A percentile compares a stretch with the other conserved stretches of the same genome.
These are phyloP conservation scores for Digitonthophagus gazella DNA, from an alignment of 2,888 invertebrate genomes.

Conservation along the genomic window DNA sequence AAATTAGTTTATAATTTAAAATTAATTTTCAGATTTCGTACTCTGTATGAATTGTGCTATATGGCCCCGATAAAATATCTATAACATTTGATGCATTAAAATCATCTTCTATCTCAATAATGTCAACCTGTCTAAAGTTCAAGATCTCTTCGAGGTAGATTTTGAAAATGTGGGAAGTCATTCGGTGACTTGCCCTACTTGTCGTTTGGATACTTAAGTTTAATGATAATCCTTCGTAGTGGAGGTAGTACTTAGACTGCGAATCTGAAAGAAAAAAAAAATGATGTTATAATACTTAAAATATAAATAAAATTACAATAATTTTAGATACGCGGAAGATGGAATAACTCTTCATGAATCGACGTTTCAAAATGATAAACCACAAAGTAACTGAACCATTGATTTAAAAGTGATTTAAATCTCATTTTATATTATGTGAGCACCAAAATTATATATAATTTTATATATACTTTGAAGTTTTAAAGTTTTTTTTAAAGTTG, in stretches of 20 bases:
- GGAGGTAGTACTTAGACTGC: slow-evolving; percentile 52
- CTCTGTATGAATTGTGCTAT: slow-evolving; percentile 34
- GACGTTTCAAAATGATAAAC: too few relatives aligned
- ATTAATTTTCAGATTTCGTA: slow-evolving; percentile 34
- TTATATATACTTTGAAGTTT: too few relatives aligned
- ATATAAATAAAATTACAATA: too few relatives aligned
- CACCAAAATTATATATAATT: too few relatives aligned
- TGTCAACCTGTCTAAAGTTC: slow-evolving; percentile 51
- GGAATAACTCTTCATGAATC: too few relatives aligned
- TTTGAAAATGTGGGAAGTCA: slow-evolving; percentile 58
- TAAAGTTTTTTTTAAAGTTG: too few relatives aligned
- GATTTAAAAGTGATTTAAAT: too few relatives aligned
- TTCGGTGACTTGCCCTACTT: slow-evolving; percentile 56
- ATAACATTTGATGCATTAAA: slow-evolving; percentile 48
- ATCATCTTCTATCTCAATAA: slow-evolving; percentile 50
- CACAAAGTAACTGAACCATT: too few relatives aligned
- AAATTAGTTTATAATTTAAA: slow-evolving; percentile 10
- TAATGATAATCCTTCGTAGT: slow-evolving; percentile 47
- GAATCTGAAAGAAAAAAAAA: slow-evolving; percentile 49
- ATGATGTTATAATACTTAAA: too few relatives aligned
- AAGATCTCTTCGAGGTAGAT: slow-evolving; percentile 56
- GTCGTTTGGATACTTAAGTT: slow-evolving; percentile 57
- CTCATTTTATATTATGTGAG: too few relatives aligned
- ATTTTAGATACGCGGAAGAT: too few relatives aligned
- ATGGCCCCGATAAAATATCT: slow-evolving; percentile 35